phyloP scores from a whole-genome alignment of 2,113 vertebrate species.

The Ranitomeya imitator region DNA sequence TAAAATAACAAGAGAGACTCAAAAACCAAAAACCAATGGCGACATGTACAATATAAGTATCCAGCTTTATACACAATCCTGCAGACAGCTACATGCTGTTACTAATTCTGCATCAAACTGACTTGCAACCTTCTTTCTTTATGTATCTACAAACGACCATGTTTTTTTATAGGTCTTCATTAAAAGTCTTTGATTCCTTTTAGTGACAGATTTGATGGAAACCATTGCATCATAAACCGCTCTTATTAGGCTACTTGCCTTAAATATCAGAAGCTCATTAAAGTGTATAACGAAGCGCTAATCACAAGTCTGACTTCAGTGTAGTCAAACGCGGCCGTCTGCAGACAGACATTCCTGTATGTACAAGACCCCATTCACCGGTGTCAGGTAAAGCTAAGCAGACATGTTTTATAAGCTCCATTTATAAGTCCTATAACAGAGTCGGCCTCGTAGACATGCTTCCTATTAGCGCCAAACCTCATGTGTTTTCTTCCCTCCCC shows the following conservation, averaged over 20 bases:
- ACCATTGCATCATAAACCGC: conserved; percentile 4
- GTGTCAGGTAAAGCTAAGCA: conserved; percentile 45
- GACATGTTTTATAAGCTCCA: conserved; percentile 43
- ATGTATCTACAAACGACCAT: not conserved
- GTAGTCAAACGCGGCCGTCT: conserved; percentile 28
- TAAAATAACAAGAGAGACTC: not conserved
- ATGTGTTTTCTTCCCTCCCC: not conserved
- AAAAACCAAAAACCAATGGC: not conserved
- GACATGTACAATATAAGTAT: not conserved
- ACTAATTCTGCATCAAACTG: not conserved
- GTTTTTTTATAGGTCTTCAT: conserved; percentile 1
- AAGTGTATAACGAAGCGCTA: conserved; percentile 12
- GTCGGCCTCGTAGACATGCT: conserved; percentile 19
- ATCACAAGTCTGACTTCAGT: conserved; percentile 33
- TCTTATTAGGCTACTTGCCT: conserved; percentile 3
- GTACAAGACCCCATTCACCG: conserved; percentile 34
- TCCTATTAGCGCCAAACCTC: conserved; percentile 20
- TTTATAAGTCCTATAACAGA: conserved; percentile 33
- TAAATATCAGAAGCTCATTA: conserved; percentile 27
- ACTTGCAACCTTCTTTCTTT: not conserved
- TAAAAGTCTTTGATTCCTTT: not conserved
- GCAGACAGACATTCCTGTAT: conserved; percentile 13
- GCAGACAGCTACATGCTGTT: not conserved
- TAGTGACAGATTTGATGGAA: not conserved
- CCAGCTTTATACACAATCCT: not conserved